These are phyloP conservation scores for Acronicta alni DNA, from an alignment of 2,888 invertebrate genomes.

Conservation along the genomic window DNA sequence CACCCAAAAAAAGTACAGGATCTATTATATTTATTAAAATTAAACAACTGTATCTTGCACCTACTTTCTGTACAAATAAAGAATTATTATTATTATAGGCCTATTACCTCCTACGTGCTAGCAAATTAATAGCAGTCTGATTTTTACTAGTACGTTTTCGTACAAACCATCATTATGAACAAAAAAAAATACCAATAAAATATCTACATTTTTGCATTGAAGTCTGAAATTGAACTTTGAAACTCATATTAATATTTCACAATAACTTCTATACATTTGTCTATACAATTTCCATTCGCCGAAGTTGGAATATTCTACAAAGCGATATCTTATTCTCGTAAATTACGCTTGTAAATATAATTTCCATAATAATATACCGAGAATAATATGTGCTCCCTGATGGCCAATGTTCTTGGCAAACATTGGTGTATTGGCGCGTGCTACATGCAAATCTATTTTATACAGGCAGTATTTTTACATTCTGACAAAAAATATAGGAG, in stretches of 20 bases:
- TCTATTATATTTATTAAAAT: too few relatives aligned
- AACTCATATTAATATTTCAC: constrained; percentile 27
- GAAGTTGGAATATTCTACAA: constrained; percentile 38
- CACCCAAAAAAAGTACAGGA: too few relatives aligned
- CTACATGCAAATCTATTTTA: neutral
- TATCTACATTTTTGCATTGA: neutral
- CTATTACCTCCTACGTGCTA: too few relatives aligned
- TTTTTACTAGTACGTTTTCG: too few relatives aligned
- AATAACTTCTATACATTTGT: constrained; percentile 20
- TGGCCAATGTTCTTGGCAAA: constrained; percentile 22
- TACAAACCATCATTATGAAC: too few relatives aligned
- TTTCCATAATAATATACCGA: constrained; percentile 44
- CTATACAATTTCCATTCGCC: constrained; percentile 42
- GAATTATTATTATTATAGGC: too few relatives aligned
- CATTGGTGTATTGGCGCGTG: constrained; percentile 8
- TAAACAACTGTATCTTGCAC: too few relatives aligned
- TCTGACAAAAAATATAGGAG: too few relatives aligned
- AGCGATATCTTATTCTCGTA: constrained; percentile 36
- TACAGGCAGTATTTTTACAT: too few relatives aligned
- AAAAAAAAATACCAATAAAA: too few relatives aligned
- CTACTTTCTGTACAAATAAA: too few relatives aligned
- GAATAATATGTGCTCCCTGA: constrained; percentile 29
- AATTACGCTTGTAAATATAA: constrained; percentile 41
- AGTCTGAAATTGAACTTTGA: constrained; percentile 5
- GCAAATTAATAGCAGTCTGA: too few relatives aligned